Base-by-base conservation (phyloP, 2,888 invertebrate genomes). In the Lepidochrysops patricia region DNA sequence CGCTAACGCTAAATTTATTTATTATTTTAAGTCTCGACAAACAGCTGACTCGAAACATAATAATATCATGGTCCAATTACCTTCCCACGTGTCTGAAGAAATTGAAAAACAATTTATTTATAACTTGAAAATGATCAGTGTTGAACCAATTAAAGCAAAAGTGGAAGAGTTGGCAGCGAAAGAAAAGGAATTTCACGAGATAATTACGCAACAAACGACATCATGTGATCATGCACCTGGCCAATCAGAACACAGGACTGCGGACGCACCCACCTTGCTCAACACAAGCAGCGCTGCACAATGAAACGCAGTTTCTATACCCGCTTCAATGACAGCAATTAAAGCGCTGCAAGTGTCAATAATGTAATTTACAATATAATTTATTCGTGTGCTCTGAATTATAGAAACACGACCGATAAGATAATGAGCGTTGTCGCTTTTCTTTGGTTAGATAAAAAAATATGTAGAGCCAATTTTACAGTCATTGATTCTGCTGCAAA, bases 261-360 rank as follows among this genome's bases (percentile, higher is more conserved):
- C 63, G 49, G 66, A 49, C 65, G 65, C 63, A 62, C 62, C 65
- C 62, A 64, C 63, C 52, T 27, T 34, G 12, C 25, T 13, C 13
- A 49, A 58, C 13, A 37, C 34, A 57, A 32, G 37, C 27, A 57
- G 57, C 61, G 59, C 58, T 60, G 60, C 43, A 48, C 12, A 26
- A 34, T n/a, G n/a, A 13, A 4, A 12, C 6, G 12, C 7, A 7
- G 50, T 6, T 50, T 50, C 26, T 50, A n/a, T 26, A 50, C 26
- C 5, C 25, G 13, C 6, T 13, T 50, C 13, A 50, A 26, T 26
- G 5, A 26, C 13, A 50, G 26, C 19, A 1, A 15, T 34, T 29
- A 23, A 29, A 58, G 48, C 60, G 61, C 60, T 63, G 32, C 7
- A 34, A 32, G 19, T 9, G 32, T 29, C 3, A 15, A 27, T 4